Evolutionary conservation across 1,140 invertebrate species (phyloP).

Genomic region (Apocrypta bakeri): DNA sequence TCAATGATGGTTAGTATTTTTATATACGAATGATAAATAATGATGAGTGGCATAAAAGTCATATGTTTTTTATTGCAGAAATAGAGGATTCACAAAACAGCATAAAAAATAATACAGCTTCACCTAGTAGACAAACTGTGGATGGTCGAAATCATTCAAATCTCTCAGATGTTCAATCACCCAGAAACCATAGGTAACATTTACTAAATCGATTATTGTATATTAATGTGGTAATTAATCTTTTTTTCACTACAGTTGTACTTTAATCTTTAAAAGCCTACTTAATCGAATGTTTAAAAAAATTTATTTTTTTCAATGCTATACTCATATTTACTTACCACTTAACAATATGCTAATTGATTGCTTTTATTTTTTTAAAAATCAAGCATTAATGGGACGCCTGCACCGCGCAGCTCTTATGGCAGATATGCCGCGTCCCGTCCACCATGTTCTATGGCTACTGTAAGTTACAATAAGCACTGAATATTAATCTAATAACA

Average conservation of each 20-base stretch:
- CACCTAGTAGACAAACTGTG: background rate
- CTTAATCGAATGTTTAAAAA: background rate
- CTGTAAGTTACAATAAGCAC: conserved; percentile 70
- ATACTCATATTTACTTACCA: background rate
- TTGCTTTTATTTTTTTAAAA: background rate
- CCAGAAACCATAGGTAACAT: conserved; percentile 14
- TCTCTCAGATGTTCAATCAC: background rate
- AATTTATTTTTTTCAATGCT: background rate
- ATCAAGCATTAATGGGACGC: conserved; percentile 65
- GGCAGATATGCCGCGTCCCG: conserved; percentile 78
- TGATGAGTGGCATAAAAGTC: background rate
- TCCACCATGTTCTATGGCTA: conserved; percentile 80
- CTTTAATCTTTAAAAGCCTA: no score
- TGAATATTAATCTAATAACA: background rate
- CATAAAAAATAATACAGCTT: background rate
- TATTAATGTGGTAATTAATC: background rate
- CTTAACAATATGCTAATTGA: background rate
- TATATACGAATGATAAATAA: background rate
- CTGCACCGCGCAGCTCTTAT: conserved; percentile 65
- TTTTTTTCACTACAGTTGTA: no score
- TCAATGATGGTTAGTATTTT: conserved; percentile 74
- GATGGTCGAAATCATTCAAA: conserved; percentile 23
- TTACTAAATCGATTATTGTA: background rate
- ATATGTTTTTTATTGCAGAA: conserved; percentile 8
- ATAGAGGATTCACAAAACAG: conserved; percentile 16